phyloP scores from a whole-genome alignment of 2,888 invertebrate genomes.

The Scaeva pyrastri region DNA sequence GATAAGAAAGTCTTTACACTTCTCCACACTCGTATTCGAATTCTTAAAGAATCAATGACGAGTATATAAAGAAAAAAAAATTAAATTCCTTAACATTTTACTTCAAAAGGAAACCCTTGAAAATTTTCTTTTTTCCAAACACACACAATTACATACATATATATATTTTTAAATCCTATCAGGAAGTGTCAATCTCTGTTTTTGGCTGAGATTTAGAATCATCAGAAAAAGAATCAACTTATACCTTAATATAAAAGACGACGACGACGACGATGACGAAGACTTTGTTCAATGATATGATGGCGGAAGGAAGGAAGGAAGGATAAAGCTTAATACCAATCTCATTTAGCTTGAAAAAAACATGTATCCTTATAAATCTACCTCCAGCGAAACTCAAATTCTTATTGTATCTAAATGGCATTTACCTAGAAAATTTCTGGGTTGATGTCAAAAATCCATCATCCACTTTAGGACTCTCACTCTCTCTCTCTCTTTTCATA shows the following conservation, averaged over 20 bases:
- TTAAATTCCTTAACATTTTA: slow-evolving; percentile 13
- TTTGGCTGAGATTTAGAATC: slow-evolving; percentile 59
- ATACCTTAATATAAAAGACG: slow-evolving; percentile 36
- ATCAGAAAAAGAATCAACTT: slow-evolving; percentile 65
- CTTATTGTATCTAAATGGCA: slow-evolving; percentile 18
- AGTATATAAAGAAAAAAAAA: neutral
- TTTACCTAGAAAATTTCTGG: slow-evolving; percentile 50
- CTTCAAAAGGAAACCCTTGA: slow-evolving; percentile 44
- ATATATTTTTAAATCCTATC: slow-evolving; percentile 57
- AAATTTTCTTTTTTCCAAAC: slow-evolving; percentile 15
- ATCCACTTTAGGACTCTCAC: neutral
- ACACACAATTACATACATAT: slow-evolving; percentile 12
- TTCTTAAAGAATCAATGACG: slow-evolving; percentile 1
- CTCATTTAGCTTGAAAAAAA: slow-evolving; percentile 61
- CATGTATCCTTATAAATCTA: neutral
- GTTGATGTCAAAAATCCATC: slow-evolving; percentile 70
- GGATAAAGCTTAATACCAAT: slow-evolving; percentile 70
- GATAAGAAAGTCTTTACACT: neutral
- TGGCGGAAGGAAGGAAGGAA: slow-evolving; percentile 51
- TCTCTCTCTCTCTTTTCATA: neutral
- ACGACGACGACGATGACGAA: slow-evolving; percentile 21
- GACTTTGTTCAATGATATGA: neutral
- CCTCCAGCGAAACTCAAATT: neutral
- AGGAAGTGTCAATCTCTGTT: slow-evolving; percentile 64
- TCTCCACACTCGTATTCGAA: neutral